Base-by-base conservation (phyloP, 2,797 vertebrate genomes). In the Lutjanus campechanus region DNA sequence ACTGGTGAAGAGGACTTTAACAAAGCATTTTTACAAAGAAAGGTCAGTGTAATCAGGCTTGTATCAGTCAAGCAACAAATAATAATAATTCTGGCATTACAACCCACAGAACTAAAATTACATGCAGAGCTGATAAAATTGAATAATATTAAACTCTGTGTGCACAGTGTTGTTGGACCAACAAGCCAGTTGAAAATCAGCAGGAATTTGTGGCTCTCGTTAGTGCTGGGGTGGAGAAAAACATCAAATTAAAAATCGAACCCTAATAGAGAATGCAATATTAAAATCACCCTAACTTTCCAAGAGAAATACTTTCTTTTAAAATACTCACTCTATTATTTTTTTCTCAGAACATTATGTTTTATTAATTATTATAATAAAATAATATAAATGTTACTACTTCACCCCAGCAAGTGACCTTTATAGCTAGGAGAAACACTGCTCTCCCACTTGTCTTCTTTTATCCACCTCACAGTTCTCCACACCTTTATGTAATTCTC, bases 401-500 rank as follows among this genome's bases (percentile, higher is more conserved):
- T n/a, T 70, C 9, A 46, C 16, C 11, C 47, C 1, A 6, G 16
- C 36, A 67, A 15, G 71, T 67, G 40, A 61, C 65, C 73, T 79
- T 76, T 20, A 71, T 19, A 44, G 29, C 4, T 3, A 12, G 0
- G 15, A 22, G 29, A 61, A 67, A 49, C 69, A 40, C 8, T 8
- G 20, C 41, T 73, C 19, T 65, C 22, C 13, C 29, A 59, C 68
- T 83, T 64, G 20, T 63, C 78, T 73, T 61, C 76, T 58, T 58
- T 77, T 73, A 67, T 67, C 29, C 44, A 8, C 59, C n/a, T 60
- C 29, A 20, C 63, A 36, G 22, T 40, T 71, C 16, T 65, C 36
- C 49, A 62, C 66, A 82, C 68, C 74, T 81, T 51, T 47, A 13
- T 60, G 11, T 20, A 64, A 71, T 75, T 80, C 53, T 50, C 6